phyloP scores from a whole-genome alignment of 2,113 vertebrate species.

The Poicephalus gulielmi region DNA sequence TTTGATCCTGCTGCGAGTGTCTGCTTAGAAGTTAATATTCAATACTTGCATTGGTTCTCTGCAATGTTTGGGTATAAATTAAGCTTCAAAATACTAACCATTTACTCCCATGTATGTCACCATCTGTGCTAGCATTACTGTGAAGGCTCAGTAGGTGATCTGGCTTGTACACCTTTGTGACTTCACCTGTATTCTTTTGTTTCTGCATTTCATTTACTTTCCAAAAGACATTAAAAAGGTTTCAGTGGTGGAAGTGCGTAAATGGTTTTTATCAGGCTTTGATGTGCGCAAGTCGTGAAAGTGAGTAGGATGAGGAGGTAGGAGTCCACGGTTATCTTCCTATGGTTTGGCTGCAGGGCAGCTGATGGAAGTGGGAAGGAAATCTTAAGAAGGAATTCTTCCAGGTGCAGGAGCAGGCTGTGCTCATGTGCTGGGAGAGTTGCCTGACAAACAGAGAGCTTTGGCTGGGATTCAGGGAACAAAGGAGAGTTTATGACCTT shows the following conservation, averaged over 20 bases:
- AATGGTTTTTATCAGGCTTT: slow-evolving; percentile 50
- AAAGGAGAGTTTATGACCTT: not conserved
- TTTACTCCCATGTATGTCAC: accelerated
- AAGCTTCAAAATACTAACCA: accelerated
- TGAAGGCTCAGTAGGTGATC: not conserved
- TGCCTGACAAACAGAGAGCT: not conserved
- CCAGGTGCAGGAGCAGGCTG: not conserved
- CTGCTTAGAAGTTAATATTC: not conserved
- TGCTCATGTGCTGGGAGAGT: not conserved
- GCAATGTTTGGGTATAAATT: not conserved
- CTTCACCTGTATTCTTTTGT: not conserved
- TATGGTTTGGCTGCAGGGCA: not conserved
- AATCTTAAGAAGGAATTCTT: not conserved
- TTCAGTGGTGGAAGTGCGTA: slow-evolving; percentile 33
- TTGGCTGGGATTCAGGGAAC: not conserved
- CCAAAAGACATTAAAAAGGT: slow-evolving; percentile 25
- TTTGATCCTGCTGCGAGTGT: not conserved
- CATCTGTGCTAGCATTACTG: accelerated
- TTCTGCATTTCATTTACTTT: slow-evolving; percentile 37
- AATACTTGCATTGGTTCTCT: not conserved
- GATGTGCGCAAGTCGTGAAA: slow-evolving; percentile 47
- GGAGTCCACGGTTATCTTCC: not conserved
- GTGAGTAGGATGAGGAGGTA: slow-evolving; percentile 31
- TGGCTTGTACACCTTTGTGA: not conserved
- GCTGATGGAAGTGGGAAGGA: not conserved